These are phyloP conservation scores for Apostichopus japonicus DNA, from an alignment of 35 echinoderm and acorn worm genomes.

Conservation along the genomic window DNA sequence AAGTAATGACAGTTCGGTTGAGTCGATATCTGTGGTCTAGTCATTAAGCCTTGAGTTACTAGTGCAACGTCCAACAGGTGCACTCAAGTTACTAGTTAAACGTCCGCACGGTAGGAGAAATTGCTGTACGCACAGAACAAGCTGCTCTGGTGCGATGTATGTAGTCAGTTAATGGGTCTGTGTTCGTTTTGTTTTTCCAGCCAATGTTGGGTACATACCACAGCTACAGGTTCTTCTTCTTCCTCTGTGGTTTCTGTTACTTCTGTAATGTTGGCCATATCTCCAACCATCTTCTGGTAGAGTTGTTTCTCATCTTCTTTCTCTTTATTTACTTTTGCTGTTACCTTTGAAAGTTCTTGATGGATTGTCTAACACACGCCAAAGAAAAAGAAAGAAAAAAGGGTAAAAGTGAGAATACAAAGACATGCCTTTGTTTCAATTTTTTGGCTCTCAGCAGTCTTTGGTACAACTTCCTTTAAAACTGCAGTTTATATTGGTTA, in stretches of 20 bases:
- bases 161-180: neutral
- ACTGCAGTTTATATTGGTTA: too few species aligned
- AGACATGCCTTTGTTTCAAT: too few species aligned
- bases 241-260: neutral
- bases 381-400: neutral
- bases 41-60: too few species aligned
- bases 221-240: neutral
- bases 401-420: neutral
- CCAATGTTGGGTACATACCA: neutral
- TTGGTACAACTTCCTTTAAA: too few species aligned
- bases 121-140: too few species aligned
- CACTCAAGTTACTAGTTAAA: too few species aligned
- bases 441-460: too few species aligned
- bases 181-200: too few species aligned
- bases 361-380: constrained; percentile 71
- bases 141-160: neutral
- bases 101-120: too few species aligned
- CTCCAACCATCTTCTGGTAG: constrained; percentile 93
- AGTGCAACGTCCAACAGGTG: too few species aligned
- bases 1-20: too few species aligned
- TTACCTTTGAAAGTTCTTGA: constrained; percentile 87
- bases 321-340: constrained; percentile 63
- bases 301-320: constrained; percentile 70
- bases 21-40: too few species aligned
- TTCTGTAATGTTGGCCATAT: constrained; percentile 80